Conservation (phyloP, 2,888 invertebrate species). For the Lasioglossum pauxillum region DNA sequence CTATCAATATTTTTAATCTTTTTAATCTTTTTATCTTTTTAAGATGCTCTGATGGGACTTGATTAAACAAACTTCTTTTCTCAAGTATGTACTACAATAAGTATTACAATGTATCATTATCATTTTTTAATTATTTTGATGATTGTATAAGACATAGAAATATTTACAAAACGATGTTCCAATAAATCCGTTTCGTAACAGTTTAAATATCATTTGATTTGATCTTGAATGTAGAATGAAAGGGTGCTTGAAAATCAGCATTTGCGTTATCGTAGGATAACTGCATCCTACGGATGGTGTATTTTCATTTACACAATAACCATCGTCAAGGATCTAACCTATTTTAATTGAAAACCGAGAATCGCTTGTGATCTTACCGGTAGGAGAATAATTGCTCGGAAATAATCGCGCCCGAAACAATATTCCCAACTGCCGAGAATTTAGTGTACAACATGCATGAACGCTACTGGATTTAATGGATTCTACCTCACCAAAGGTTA, state of each 20-base stretch:
- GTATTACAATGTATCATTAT: no score
- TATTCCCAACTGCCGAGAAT: neutral
- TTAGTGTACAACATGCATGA: neutral
- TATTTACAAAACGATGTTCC: neutral
- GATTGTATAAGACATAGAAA: no score
- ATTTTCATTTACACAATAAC: neutral
- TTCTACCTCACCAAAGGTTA: neutral
- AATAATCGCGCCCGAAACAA: neutral
- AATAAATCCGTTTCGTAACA: neutral
- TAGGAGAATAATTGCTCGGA: neutral
- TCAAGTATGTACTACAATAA: no score
- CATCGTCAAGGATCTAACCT: neutral
- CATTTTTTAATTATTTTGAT: no score
- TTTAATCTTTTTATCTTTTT: no score
- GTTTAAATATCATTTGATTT: neutral
- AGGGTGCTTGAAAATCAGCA: neutral
- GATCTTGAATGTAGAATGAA: neutral
- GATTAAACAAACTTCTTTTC: neutral
- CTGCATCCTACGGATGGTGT: neutral
- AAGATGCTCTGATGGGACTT: neutral
- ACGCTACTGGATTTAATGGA: neutral
- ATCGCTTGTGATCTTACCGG: neutral
- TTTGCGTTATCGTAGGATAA: neutral
- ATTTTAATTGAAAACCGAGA: neutral
- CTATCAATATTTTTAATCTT: no score